phyloP scores from a whole-genome alignment of 2,888 invertebrate species.

The Nineta flava region DNA sequence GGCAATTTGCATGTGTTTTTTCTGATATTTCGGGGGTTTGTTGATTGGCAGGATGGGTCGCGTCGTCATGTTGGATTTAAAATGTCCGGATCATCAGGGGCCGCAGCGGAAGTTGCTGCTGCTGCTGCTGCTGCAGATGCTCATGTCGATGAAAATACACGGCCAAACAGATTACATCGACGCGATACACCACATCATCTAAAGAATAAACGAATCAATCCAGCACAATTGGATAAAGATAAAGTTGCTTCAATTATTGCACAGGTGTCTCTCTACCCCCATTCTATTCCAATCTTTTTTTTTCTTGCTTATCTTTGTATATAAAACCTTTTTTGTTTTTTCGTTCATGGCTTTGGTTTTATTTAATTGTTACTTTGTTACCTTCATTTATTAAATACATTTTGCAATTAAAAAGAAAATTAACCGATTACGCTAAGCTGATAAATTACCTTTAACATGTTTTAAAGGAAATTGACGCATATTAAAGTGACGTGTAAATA shows the following conservation, averaged over 20 bases:
- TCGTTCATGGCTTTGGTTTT: not conserved
- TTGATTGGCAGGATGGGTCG: constrained; percentile 27
- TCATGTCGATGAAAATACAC: constrained; percentile 29
- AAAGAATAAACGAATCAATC: constrained; percentile 88
- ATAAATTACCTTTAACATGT: too few relatives aligned
- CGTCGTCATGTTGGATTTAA: constrained; percentile 49
- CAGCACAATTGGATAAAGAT: constrained; percentile 42
- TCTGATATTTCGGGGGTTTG: not conserved
- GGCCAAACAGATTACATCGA: constrained; percentile 58
- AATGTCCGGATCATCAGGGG: constrained; percentile 19
- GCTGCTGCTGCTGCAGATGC: constrained; percentile 16
- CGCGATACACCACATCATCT: constrained; percentile 98
- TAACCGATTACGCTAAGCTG: too few relatives aligned
- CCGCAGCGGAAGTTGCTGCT: constrained; percentile 17
- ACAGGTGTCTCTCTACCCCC: constrained; percentile 32
- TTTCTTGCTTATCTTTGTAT: not conserved
- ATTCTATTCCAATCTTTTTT: not conserved
- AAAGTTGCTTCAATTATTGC: constrained; percentile 57
- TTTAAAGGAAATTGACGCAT: too few relatives aligned
- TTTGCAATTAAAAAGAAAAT: too few relatives aligned
- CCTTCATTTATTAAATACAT: not conserved
- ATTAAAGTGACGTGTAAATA: too few relatives aligned
- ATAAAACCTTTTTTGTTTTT: not conserved
- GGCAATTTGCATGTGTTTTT: not conserved
- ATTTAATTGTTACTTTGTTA: not conserved